Evolutionary conservation across 1,140 invertebrate species (phyloP), one percentile per base, ranked within the genome.

Genomic region (Dryas iulia): DNA sequence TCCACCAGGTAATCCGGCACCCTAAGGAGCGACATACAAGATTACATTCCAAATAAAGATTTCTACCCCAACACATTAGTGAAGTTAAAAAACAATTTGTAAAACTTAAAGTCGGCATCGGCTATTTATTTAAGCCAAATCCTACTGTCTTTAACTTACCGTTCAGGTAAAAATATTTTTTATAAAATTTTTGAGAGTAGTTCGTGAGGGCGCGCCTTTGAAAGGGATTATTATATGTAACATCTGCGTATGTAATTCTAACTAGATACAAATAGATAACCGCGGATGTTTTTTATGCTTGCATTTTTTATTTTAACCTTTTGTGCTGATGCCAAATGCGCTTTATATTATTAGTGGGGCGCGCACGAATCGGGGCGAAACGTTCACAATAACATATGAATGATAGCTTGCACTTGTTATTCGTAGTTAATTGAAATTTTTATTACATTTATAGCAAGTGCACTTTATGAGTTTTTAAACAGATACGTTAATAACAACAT

Each of bases 261-360:
- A 91, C 87, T 90, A 89, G 89, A 91, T 90, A 91, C 86, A 87
- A 88, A 91, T 91, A 91, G 89, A 89, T 89, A 89, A 90, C 87
- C 87, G 82, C 87, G 84, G 87, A 86, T 90, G 89, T 76, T 91
- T 91, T 91, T 91, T 91, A 91, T 90, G 80, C 69, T 66, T 69
- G 75, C 76, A 78, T 84, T 90, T 89, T 90, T 88, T 84, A 84
- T 89, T 90, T 88, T 84, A 84, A 82, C 81, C 86, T 86, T 82
- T 89, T 89, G 86, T 89, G 73, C 67, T 70, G 73, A 79, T 74
- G 73, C 85, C 87, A 85, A 91, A 87, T 90, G 89, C 81, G 78
- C 83, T 77, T 86, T 88, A 54, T 54, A 54, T 54, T 54, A 88
- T 87, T 90, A 84, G 83, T 83, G 52, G 76, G 89, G 85, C 84